Percentiles rank a stretch among this genome's conserved stretches.
Evolutionary conservation across 1,140 invertebrate genomes (phyloP).

Genomic region (Rhopalosiphum padi): DNA sequence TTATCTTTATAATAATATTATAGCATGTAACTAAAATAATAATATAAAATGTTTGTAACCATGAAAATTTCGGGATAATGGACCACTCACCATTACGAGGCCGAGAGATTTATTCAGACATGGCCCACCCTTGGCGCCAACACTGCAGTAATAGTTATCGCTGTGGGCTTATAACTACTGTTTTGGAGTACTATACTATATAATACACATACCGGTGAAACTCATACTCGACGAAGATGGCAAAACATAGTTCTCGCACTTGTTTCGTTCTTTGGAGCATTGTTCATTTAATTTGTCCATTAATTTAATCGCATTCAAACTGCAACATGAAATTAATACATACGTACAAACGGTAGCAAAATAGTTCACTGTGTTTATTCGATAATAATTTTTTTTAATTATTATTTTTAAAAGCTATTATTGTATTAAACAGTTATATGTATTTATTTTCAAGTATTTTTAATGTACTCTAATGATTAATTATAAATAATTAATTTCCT

Average conservation of each 20-base stretch:
- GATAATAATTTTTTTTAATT: background rate
- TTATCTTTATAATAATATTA: background rate
- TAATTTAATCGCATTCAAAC: background rate
- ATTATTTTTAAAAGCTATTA: no score
- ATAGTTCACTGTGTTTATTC: background rate
- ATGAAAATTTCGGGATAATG: background rate
- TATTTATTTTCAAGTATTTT: background rate
- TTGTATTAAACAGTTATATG: background rate
- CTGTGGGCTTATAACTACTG: background rate
- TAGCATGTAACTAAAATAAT: background rate
- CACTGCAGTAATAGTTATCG: background rate
- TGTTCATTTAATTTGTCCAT: conserved; percentile 48
- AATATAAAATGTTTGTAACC: conserved; percentile 10
- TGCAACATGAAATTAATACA: conserved; percentile 17
- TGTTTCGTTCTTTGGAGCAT: background rate
- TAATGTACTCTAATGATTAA: background rate
- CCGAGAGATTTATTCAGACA: background rate
- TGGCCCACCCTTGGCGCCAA: background rate
- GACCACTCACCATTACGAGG: background rate
- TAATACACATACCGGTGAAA: conserved; percentile 41
- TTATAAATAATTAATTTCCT: no score
- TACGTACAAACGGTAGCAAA: background rate
- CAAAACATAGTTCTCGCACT: background rate
- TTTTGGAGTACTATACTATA: background rate
- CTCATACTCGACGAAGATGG: conserved; percentile 49